These are phyloP conservation scores for Limnephilus lunatus DNA, from an alignment of 2,888 invertebrate species.

Conservation along the genomic window DNA sequence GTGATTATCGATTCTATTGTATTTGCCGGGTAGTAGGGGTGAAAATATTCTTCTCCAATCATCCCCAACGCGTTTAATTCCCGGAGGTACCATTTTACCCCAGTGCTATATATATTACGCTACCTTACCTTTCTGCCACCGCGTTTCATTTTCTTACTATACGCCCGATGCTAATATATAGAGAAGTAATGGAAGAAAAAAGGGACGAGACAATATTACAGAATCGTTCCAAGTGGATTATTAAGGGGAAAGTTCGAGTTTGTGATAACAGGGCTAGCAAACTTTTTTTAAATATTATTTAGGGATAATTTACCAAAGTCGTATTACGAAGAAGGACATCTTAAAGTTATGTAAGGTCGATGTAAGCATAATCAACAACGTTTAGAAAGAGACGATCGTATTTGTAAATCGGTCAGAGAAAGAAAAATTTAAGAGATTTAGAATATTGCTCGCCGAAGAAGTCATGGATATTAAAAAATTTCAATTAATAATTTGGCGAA, in stretches of 20 bases:
- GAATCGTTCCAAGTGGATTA: slow-evolving; percentile 51
- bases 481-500: too few relatives aligned
- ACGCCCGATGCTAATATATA: slow-evolving; percentile 52
- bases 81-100: slow-evolving; percentile 48
- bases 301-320: too few relatives aligned
- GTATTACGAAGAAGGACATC: too few relatives aligned
- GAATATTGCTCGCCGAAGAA: too few relatives aligned
- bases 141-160: neutral
- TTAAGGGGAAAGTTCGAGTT: slow-evolving; percentile 22
- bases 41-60: slow-evolving; percentile 47
- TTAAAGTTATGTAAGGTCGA: too few relatives aligned
- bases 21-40: neutral
- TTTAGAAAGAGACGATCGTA: too few relatives aligned
- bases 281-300: neutral
- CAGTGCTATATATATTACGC: neutral
- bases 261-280: slow-evolving; percentile 15
- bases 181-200: slow-evolving; percentile 53
- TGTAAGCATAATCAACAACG: too few relatives aligned
- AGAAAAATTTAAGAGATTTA: too few relatives aligned
- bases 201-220: slow-evolving; percentile 51
- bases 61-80: slow-evolving; percentile 49
- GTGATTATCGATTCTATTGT: slow-evolving; percentile 33
- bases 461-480: too few relatives aligned
- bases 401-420: too few relatives aligned
- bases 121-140: slow-evolving; percentile 1